These are phyloP conservation scores for Ganaspis brasiliensis DNA, from an alignment of 2,888 invertebrate species.

Conservation along the genomic window DNA sequence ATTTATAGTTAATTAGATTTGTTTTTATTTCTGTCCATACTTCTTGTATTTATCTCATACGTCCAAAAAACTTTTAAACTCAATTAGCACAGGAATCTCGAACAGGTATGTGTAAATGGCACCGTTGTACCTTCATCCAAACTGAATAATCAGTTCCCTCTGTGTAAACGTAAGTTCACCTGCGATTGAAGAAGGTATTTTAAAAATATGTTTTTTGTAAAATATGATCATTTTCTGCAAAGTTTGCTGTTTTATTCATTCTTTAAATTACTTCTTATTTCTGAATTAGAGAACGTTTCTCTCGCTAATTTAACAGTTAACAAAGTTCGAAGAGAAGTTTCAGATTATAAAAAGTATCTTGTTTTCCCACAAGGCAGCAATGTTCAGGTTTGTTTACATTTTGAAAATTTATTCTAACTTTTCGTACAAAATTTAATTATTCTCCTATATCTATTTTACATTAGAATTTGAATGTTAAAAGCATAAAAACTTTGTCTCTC, in stretches of 20 bases:
- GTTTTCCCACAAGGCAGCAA: slow-evolving; percentile 85
- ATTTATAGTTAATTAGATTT: too few species aligned
- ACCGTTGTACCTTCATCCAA: slow-evolving; percentile 30
- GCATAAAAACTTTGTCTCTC: too few species aligned
- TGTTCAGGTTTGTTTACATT: slow-evolving; percentile 82
- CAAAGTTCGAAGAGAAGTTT: slow-evolving; percentile 61
- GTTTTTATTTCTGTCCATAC: too few species aligned
- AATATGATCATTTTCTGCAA: not conserved
- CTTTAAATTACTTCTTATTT: slow-evolving; percentile 30
- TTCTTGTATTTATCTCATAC: not conserved
- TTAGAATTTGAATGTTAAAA: too few species aligned
- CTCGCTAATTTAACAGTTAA: slow-evolving; percentile 48
- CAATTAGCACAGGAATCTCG: slow-evolving; percentile 21
- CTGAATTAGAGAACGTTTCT: slow-evolving; percentile 24
- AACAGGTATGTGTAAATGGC: not conserved
- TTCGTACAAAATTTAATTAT: too few species aligned
- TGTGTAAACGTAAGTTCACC: slow-evolving; percentile 21
- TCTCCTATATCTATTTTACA: too few species aligned
- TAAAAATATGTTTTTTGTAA: not conserved
- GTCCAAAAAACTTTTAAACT: not conserved
- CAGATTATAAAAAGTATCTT: slow-evolving; percentile 81
- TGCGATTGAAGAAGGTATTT: not conserved
- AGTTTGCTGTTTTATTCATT: not conserved
- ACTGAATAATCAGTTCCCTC: slow-evolving; percentile 4
- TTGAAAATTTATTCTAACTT: not conserved